Evolutionary conservation across 2,113 vertebrate species (phyloP).

Genomic region (Pelecanoides urinatrix): DNA sequence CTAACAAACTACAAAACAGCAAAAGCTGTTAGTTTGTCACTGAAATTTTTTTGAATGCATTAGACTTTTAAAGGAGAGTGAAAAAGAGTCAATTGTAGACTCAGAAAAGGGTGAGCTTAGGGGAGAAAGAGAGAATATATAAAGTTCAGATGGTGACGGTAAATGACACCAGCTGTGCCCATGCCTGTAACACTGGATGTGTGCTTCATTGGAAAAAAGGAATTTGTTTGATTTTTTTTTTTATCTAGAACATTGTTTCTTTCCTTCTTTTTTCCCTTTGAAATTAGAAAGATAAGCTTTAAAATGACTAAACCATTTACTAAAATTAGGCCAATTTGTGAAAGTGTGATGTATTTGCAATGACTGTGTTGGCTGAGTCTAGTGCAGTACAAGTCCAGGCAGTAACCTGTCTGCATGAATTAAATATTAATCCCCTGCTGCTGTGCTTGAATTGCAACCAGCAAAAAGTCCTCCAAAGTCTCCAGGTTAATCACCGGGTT

Average conservation of each 20-base stretch:
- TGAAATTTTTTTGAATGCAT: not conserved
- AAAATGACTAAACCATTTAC: not conserved
- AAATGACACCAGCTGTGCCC: not conserved
- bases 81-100: not conserved
- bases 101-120: not conserved
- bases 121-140: not conserved
- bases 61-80: not conserved
- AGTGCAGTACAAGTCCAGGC: not conserved
- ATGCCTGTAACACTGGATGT: not conserved
- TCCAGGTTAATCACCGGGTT: conserved; percentile 50
- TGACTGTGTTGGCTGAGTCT: not conserved
- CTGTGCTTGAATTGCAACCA: conserved; percentile 29
- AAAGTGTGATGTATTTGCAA: not conserved
- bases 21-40: not conserved
- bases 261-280: rapidly evolving
- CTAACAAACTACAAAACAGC: not conserved
- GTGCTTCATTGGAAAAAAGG: not conserved
- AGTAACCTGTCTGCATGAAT: conserved; percentile 20
- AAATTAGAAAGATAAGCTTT: not conserved
- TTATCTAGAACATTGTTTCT: not conserved
- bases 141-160: not conserved
- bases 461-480: conserved; percentile 23
- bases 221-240: not conserved
- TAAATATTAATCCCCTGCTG: conserved; percentile 59
- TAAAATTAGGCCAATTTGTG: not conserved